Base-by-base conservation (phyloP, 30 jellyfish, hydroid and myxozoan genomes). In the Hydractinia echinata region DNA sequence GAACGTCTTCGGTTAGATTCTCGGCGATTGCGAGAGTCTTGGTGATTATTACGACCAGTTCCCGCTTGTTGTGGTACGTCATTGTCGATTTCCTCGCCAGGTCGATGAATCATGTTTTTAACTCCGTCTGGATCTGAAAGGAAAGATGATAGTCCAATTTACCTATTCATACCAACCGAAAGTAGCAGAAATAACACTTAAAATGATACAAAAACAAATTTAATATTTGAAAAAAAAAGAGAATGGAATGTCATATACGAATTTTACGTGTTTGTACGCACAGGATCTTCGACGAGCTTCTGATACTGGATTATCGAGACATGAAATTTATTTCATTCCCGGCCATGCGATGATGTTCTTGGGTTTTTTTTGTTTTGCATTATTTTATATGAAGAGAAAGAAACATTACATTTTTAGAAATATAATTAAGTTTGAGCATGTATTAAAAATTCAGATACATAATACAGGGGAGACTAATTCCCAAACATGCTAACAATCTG, bases 61-160 rank as follows among this genome's bases (percentile, higher is more conserved):
- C 9, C 51, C 66, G 84, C 51, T 10, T 62, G 48, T 21, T 52
- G 72, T 13, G 44, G 67, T 20, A 11, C 69, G 50, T 60, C 69
- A 7, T 9, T 16, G 8, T 80, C 87, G 19, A 4, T 55, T 67
- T 80, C 87, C 8, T 80, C 87, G 16, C 61, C 87, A 19, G 66
- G 67, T 44, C 69, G 53, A 68, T 80, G 87, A 58, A 80, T 20
- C 81, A 60, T 14, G 5, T 44, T 20, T 14, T 67, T 62, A 39
- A 80, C 20, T 10, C 87, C 84, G 8, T 66, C 87, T 5, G 87
- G 81, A 52, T 67, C 87, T 80, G 67, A 66, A 55, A 53, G 76
- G 6, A 54, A 53, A 76, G 20, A 9, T 51, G 18, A 0, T 64
- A 64, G 8, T 13, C 19, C 39, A n/a, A 51, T 64, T n/a, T 64